Evolutionary conservation across 1,140 invertebrate species (phyloP).

Genomic region (Meloidogyne hapla): DNA sequence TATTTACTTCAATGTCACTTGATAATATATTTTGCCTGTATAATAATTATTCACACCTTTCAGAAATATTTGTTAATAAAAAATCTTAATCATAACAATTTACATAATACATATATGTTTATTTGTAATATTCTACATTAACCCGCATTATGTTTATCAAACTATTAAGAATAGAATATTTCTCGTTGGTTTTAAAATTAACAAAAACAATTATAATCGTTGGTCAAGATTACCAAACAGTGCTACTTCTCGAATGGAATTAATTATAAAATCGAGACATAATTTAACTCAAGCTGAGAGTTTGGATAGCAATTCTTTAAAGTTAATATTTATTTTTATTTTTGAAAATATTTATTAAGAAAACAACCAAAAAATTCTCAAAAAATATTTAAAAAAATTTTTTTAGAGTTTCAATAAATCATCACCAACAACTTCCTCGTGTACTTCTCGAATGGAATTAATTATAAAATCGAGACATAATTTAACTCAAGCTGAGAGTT

Average conservation of each 20-base stretch:
- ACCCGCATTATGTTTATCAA: too few relatives aligned
- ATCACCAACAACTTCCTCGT: not conserved
- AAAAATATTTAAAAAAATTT: not conserved
- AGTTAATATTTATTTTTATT: too few relatives aligned
- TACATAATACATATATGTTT: too few relatives aligned
- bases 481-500: not conserved
- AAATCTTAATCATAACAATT: too few relatives aligned
- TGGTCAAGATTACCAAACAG: slow-evolving; percentile 13
- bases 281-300: not conserved
- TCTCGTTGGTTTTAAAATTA: too few relatives aligned
- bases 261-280: slow-evolving; percentile 6
- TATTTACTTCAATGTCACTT: too few relatives aligned
- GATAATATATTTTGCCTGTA: too few relatives aligned
- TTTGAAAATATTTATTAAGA: not conserved
- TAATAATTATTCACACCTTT: too few relatives aligned
- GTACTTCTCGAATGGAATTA: slow-evolving; percentile 20
- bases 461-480: not conserved
- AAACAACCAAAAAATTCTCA: not conserved
- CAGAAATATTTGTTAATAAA: too few relatives aligned
- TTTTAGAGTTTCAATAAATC: not conserved
- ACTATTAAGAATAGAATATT: too few relatives aligned
- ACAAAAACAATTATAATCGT: slow-evolving; percentile 10
- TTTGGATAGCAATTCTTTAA: not conserved
- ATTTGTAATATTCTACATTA: too few relatives aligned
- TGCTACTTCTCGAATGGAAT: slow-evolving; percentile 11